These are phyloP conservation scores for Blera fallax DNA, from an alignment of 2,888 invertebrate genomes.

Conservation along the genomic window DNA sequence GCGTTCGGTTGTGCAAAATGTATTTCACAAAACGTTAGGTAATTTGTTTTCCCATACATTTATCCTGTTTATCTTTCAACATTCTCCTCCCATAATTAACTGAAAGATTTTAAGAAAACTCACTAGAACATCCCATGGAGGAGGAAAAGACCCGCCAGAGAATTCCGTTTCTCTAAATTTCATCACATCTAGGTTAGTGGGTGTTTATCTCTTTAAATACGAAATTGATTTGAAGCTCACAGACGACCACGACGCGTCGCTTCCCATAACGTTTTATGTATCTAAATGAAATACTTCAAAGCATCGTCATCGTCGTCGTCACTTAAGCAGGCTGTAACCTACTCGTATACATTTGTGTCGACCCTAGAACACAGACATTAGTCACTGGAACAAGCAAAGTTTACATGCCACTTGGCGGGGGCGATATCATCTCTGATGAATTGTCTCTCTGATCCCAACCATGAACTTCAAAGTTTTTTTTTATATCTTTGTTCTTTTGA, in stretches of 20 bases:
- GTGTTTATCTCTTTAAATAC: constrained; percentile 17
- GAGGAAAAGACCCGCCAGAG: background rate
- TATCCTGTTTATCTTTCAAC: background rate
- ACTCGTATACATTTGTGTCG: constrained; percentile 3
- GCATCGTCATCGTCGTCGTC: constrained; percentile 21
- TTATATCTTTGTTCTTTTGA: background rate
- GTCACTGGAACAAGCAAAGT: constrained; percentile 8
- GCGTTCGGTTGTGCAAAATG: background rate
- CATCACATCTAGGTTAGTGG: constrained; percentile 35
- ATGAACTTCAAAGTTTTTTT: constrained; percentile 52
- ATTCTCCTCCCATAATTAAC: background rate
- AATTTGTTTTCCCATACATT: background rate
- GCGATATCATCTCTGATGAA: constrained; percentile 14
- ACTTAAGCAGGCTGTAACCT: background rate
- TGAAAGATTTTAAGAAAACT: background rate
- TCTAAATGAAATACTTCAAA: constrained; percentile 3
- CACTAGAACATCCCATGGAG: background rate
- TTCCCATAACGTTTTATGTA: background rate
- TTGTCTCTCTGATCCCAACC: constrained; percentile 48
- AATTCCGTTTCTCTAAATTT: background rate
- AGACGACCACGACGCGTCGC: too few species aligned
- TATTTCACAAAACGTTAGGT: background rate
- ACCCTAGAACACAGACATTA: constrained; percentile 22
- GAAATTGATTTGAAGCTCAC: constrained; percentile 5
- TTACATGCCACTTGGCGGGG: constrained; percentile 12